These are phyloP conservation scores for Penaeus monodon DNA, from an alignment of 2,888 invertebrate genomes.

Conservation along the genomic window DNA sequence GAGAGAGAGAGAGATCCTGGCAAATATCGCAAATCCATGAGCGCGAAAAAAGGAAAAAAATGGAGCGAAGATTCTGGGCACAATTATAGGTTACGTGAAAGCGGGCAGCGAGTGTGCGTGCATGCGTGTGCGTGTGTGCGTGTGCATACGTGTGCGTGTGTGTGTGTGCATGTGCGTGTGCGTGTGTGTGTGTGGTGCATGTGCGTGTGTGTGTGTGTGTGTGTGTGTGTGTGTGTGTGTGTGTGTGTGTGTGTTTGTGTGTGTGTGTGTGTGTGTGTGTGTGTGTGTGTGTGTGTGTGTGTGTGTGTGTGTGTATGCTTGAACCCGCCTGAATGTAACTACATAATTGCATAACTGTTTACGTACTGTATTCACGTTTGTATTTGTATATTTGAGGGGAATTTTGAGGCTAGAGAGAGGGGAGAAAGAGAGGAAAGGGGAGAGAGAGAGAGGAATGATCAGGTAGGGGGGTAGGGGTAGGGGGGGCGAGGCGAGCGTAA, in stretches of 20 bases:
- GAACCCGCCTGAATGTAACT: background rate
- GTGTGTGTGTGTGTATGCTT: background rate
- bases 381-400: too few species aligned
- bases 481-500: too few species aligned
- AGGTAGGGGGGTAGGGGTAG: too few species aligned
- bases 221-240: conserved; percentile 12
- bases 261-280: background rate
- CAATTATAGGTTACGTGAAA: conserved; percentile 6
- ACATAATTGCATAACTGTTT: too few species aligned
- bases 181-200: conserved; percentile 3
- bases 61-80: background rate
- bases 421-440: too few species aligned
- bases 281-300: background rate
- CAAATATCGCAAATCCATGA: conserved; percentile 9
- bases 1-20: background rate
- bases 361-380: too few species aligned
- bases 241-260: background rate
- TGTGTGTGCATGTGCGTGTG: conserved; percentile 4
- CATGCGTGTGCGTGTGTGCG: background rate
- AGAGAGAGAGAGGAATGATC: too few species aligned
- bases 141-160: conserved; percentile 10
- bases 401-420: too few species aligned
- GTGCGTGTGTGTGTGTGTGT: conserved; percentile 5
- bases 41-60: background rate
- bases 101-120: background rate